Base-by-base conservation (phyloP, 2,888 invertebrate species). In the Amphipyra berbera region DNA sequence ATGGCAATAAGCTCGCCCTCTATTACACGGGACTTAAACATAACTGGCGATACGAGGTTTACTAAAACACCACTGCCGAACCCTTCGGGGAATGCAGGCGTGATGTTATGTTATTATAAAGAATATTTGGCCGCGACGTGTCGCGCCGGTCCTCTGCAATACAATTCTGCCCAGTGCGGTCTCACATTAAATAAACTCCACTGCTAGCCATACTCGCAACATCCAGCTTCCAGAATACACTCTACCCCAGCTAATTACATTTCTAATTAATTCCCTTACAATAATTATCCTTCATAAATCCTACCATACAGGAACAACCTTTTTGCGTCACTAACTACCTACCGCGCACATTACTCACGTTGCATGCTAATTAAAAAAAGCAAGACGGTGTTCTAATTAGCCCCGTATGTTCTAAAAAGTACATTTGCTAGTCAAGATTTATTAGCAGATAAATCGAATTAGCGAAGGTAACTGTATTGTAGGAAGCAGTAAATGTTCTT, bases 401-500 rank as follows among this genome's bases (percentile, higher is more conserved):
- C 58, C 50, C n/a, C 57, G 53, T 59, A 53, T 46, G 71, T 57
- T 63, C 58, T 42, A 33, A 7, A 45, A 73, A 76, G 59, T 55
- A 74, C 69, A 53, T 68, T 68, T 60, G 21, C 38, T 58, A 54
- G 33, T 48, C 33, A 56, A 58, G 55, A 78, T 75, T 78, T 76
- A 67, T 67, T 47, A 61, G 57, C 42, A 59, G 68, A 61, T 76
- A 76, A 71, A 68, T 76, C 73, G 79, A 76, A 71, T 76, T 59
- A 76, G 58, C 37, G 41, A 55, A 52, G 59, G 60, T 49, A 53
- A 47, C 47, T 48, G 1, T 50, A 33, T 54, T 61, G 54, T 60
- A 79, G 79, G 67, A 78, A 75, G 52, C 52, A 13, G 35, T 64
- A 67, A 78, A 76, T 61, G 72, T 58, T 71, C 58, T 54, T 27